phyloP scores from a whole-genome alignment of 2,797 vertebrate genomes.

The Microctenopoma stevenorrisi region DNA sequence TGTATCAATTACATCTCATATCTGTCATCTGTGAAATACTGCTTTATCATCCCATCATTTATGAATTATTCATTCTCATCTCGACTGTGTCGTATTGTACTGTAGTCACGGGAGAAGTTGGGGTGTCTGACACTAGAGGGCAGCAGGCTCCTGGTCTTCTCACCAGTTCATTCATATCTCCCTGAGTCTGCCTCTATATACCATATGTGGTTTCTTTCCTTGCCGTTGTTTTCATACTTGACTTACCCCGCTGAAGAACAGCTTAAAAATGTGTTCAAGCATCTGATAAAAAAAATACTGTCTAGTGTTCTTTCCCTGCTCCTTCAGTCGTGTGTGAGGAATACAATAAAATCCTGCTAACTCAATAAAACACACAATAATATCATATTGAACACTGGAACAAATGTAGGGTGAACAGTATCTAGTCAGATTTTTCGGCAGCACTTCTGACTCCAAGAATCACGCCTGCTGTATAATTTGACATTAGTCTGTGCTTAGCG shows the following conservation, averaged over 20 bases:
- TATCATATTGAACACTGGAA: not conserved
- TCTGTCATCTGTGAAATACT: slow-evolving; percentile 62
- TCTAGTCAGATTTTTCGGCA: not conserved
- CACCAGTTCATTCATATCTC: not conserved
- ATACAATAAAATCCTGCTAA: not conserved
- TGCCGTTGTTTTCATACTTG: not conserved
- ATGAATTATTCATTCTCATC: slow-evolving; percentile 66
- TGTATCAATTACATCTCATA: slow-evolving; percentile 56
- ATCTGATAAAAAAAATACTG: not conserved
- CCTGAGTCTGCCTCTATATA: not conserved
- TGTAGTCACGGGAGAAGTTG: slow-evolving; percentile 9
- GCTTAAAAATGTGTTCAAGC: not conserved
- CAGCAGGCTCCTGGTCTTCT: slow-evolving; percentile 65
- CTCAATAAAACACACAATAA: not conserved
- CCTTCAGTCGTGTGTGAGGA: not conserved
- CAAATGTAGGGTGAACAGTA: not conserved
- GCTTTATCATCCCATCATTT: slow-evolving; percentile 57
- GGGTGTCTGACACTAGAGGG: slow-evolving; percentile 75
- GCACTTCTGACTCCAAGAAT: slow-evolving; percentile 24
- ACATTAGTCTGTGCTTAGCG: slow-evolving; percentile 50
- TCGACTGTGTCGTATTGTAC: slow-evolving; percentile 23
- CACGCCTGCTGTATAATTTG: slow-evolving; percentile 31
- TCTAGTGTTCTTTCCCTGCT: not conserved
- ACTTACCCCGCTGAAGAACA: not conserved
- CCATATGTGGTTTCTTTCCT: not conserved